Base-by-base conservation (phyloP, 2,888 invertebrate genomes). In the Drosophila prolongata region DNA sequence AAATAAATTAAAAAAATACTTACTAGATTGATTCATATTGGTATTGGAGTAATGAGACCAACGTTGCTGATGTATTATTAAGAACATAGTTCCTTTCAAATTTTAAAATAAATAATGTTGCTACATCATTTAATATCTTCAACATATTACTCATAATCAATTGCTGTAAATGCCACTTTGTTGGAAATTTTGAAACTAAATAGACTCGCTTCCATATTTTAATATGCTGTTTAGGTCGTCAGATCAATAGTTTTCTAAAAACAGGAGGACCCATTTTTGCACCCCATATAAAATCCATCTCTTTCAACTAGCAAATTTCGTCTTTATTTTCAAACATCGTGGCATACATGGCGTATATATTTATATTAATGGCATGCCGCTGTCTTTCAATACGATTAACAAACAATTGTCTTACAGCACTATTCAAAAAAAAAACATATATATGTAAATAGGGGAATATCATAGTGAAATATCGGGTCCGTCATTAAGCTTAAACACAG, bases 1-100 rank as follows among this genome's bases (percentile, higher is more conserved):
- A 84, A 84, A 84, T 83, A 85, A 84, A 81, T 81, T 79, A 5
- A 72, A 60, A 60, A 56, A 59, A 57, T 14, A 53, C 1, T 6
- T 24, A 1, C 34, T 9, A n/a, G 3, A 11, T 13, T 34, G 11
- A 16, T 16, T 34, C 3, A 19, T 19, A 19, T 47, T 34, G 11
- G 1, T 11, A 4, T 16, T 34, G 47, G 2, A 16, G 8, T 16
- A 42, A 42, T 10, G 6, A 3, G 19, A 43, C 11, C 1, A 19
- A 16, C 16, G 10, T 42, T 24, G 4, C 0, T 24, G 24, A 24
- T 24, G 24, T 24, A 24, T 24, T 24, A 3, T 24, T 24, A 4
- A 24, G 4, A 24, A 24, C 4, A 24, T 24, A 24, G 24, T 24
- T 24, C 24, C 4, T 24, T 24, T 24, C 19, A 3, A 19, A 19